Base-by-base conservation (phyloP, 2,888 invertebrate species). In the Eristalinus sepulchralis region DNA sequence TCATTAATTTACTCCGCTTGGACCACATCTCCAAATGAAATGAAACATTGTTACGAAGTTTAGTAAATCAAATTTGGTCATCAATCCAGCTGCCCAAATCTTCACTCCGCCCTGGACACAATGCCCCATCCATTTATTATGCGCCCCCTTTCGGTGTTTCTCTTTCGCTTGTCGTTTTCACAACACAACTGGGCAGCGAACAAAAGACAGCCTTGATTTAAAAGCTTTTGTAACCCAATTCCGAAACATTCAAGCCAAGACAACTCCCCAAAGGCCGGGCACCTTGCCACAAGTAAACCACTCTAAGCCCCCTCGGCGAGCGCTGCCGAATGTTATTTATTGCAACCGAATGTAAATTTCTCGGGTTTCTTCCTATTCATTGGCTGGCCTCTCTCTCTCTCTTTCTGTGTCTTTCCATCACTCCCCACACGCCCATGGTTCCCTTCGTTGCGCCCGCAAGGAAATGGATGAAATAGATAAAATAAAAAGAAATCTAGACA, bases 201-300 rank as follows among this genome's bases (percentile, higher is more conserved):
- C 55, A 60, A 63, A 39, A 6, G 27, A 47, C 36, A 72, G 66
- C 60, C 64, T 79, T 72, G 60, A 60, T 66, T 66, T 53, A 66
- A 79, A 66, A 77, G 66, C 71, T 77, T 72, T 71, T 77, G 39
- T 83, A 67, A 83, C 82, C 77, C 71, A 67, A 62, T 83, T 77
- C 66, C 71, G n/a, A 36, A 34, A 55, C 59, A 64, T 64, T 22
- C 39, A 63, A 68, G 22, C 36, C 47, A 67, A 60, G 47, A 47
- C 53, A 67, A 53, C 55, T 55, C 22, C 36, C 66, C 24, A 66
- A 62, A 62, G 53, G 47, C 13, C 22, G 71, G 31, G 47, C 47
- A 39, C 24, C 39, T 22, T 39, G 36, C 70, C 55, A 64, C 82
- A 71, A 63, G 57, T 39, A 70, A 76, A 47, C 57, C n/a, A 34